Evolutionary conservation across 2,888 invertebrate species (phyloP).

Genomic region (Diabrotica balteata): DNA sequence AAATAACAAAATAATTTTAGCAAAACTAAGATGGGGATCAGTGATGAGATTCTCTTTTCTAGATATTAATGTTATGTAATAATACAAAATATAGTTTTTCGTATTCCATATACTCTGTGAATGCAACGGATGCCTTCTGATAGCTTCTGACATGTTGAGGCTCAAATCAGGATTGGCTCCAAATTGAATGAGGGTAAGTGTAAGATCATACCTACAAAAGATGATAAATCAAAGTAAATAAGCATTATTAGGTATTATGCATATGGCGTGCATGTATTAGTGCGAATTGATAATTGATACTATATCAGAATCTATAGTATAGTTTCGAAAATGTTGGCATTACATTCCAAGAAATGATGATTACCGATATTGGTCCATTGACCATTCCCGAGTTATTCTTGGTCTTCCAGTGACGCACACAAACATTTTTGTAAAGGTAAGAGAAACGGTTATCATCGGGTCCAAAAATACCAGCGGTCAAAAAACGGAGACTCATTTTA

Average conservation of each 20-base stretch:
- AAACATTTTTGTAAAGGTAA: no score
- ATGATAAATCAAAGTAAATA: background rate
- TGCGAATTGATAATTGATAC: no score
- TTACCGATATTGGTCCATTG: no score
- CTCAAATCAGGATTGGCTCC: constrained; percentile 77
- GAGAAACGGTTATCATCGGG: background rate
- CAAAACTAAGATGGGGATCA: constrained; percentile 70
- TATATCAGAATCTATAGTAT: no score
- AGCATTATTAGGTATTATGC: background rate
- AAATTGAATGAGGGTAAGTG: constrained; percentile 74
- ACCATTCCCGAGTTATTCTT: no score
- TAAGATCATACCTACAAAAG: constrained; percentile 66
- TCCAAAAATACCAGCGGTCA: background rate
- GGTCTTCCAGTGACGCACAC: no score
- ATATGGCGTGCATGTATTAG: no score
- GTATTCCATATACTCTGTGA: constrained; percentile 64
- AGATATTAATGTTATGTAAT: constrained; percentile 75
- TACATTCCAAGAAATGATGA: no score
- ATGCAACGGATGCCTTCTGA: constrained; percentile 56
- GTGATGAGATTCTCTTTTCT: constrained; percentile 69
- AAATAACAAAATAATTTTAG: constrained; percentile 71
- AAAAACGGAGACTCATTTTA: background rate
- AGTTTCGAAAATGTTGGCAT: no score
- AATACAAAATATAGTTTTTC: constrained; percentile 70
- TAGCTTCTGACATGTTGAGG: constrained; percentile 62